A percentile compares a stretch with the other conserved stretches of the same genome.
These are phyloP conservation scores for Drosophila auraria DNA, from an alignment of 1,140 invertebrate species.

Conservation along the genomic window DNA sequence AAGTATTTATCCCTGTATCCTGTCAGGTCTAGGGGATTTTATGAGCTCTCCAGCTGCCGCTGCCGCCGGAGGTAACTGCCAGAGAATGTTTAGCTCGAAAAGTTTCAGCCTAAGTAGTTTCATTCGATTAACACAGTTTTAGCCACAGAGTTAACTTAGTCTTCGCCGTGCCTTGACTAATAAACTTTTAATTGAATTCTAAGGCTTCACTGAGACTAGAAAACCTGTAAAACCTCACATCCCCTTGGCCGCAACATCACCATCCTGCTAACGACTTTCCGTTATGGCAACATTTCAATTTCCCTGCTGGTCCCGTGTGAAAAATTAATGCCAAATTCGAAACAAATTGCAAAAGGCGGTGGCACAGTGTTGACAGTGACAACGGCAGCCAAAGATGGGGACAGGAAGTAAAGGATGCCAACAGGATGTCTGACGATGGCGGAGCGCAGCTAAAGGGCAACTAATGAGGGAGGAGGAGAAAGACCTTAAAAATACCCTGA, in stretches of 20 bases:
- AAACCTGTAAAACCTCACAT: slow-evolving; percentile 33
- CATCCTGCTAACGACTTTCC: slow-evolving; percentile 64
- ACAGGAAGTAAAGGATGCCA: slow-evolving; percentile 75
- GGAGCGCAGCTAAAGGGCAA: not conserved
- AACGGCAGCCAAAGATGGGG: slow-evolving; percentile 39
- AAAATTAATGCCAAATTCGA: slow-evolving; percentile 81
- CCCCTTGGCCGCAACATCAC: slow-evolving; percentile 1
- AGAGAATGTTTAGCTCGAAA: slow-evolving; percentile 37
- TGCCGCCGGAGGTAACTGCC: not conserved
- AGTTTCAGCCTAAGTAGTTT: slow-evolving; percentile 58
- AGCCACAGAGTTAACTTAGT: slow-evolving; percentile 50
- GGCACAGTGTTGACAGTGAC: slow-evolving; percentile 55
- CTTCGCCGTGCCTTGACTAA: slow-evolving; percentile 41
- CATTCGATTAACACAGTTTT: slow-evolving; percentile 59
- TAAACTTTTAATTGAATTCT: slow-evolving; percentile 79
- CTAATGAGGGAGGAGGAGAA: slow-evolving; percentile 12
- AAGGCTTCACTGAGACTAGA: slow-evolving; percentile 46
- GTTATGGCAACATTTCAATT: slow-evolving; percentile 82
- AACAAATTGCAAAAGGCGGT: slow-evolving; percentile 74
- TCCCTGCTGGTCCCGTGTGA: slow-evolving; percentile 73
- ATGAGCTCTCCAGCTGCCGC: slow-evolving; percentile 14
- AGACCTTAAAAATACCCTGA: slow-evolving; percentile 5
- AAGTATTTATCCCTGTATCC: slow-evolving; percentile 34
- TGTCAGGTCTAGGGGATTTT: slow-evolving; percentile 23
- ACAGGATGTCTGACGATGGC: slow-evolving; percentile 31